Percentiles rank a stretch among this genome's conserved stretches.
Conservation (phyloP, 2,797 vertebrate species). For the Lacerta viridis region DNA sequence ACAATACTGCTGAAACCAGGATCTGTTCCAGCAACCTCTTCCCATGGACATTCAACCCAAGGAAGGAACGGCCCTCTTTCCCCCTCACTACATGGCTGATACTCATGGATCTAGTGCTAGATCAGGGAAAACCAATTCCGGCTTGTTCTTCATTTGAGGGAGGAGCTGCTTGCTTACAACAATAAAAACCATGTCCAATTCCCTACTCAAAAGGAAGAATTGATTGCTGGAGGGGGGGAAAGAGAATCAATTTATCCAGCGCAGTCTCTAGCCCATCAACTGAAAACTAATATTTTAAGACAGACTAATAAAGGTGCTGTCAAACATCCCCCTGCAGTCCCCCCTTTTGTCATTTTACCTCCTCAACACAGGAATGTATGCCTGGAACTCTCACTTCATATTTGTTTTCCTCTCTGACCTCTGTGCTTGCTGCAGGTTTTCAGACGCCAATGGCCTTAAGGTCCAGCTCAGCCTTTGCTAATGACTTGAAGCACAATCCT, state of each 20-base stretch:
- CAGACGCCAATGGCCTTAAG: neutral
- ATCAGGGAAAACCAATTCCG: neutral
- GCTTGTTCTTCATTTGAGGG: neutral
- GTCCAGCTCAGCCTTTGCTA: neutral
- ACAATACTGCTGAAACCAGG: neutral
- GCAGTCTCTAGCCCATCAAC: no score
- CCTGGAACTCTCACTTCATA: neutral
- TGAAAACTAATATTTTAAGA: neutral
- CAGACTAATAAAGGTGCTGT: neutral
- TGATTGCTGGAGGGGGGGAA: neutral
- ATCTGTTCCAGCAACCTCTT: slow-evolving; percentile 9
- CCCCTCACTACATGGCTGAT: neutral
- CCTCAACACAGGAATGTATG: neutral
- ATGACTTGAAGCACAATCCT: neutral
- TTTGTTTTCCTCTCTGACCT: neutral
- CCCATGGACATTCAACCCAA: slow-evolving; percentile 11
- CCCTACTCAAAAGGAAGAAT: neutral
- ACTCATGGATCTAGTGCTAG: neutral
- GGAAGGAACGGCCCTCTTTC: neutral
- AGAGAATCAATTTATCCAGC: neutral
- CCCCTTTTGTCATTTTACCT: neutral
- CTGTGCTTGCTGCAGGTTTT: neutral
- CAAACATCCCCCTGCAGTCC: neutral
- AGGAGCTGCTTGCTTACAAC: neutral
- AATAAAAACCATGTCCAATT: neutral